A percentile compares a stretch with the other conserved stretches of the same genome.
Conservation (phyloP, 2,888 invertebrate species). For the Agrochola circellaris region DNA sequence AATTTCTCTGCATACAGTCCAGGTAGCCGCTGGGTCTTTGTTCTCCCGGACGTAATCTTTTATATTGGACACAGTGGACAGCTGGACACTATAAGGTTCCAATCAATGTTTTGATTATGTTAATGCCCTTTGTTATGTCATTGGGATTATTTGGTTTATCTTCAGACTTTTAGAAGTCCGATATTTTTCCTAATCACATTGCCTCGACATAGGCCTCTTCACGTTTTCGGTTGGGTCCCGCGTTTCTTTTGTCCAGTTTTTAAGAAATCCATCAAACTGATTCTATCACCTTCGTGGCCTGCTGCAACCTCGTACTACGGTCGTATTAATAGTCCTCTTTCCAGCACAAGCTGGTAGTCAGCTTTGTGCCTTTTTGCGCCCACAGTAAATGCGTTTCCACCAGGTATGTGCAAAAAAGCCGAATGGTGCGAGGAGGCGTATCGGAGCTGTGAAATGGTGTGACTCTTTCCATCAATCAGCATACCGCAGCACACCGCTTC, state of each 20-base stretch:
- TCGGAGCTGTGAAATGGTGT: not conserved
- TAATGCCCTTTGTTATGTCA: conserved; percentile 21
- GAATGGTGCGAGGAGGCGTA: not conserved
- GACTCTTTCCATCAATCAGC: not conserved
- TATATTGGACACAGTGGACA: conserved; percentile 22
- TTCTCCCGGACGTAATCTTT: conserved; percentile 34
- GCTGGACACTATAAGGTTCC: conserved; percentile 2
- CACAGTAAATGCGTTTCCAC: not conserved
- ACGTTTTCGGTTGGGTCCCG: not conserved
- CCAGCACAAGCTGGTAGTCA: not conserved
- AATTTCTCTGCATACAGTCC: conserved; percentile 19
- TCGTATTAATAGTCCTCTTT: not conserved
- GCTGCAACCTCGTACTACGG: not conserved
- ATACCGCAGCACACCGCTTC: not conserved
- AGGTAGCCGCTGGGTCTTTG: conserved; percentile 23
- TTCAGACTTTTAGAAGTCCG: not conserved
- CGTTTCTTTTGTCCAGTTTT: not conserved
- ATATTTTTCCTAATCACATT: not conserved
- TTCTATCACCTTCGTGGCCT: not conserved
- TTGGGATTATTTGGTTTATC: conserved; percentile 6
- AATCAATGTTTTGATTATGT: conserved; percentile 37
- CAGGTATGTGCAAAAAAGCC: not conserved
- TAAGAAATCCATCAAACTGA: not conserved
- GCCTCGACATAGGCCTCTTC: not conserved
- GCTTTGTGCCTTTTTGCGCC: not conserved